Base-by-base conservation (phyloP, 2,113 vertebrate species). In the Pterophyllum scalare region DNA sequence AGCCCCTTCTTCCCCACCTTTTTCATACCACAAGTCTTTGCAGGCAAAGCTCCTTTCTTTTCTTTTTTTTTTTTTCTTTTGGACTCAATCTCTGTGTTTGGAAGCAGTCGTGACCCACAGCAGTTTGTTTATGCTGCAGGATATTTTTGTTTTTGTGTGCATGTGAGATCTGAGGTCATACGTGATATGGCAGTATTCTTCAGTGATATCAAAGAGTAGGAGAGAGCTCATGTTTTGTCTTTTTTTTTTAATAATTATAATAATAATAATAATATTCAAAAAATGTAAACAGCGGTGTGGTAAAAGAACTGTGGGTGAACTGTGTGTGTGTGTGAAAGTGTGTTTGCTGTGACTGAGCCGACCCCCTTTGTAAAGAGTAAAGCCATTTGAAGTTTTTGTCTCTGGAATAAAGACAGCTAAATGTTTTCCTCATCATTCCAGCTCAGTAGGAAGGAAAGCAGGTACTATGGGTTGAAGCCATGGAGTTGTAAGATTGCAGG, bases 271-370 rank as follows among this genome's bases (percentile, higher is more conserved):
- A 31, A 70, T 75, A 62, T 81, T 76, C n/a, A n/a, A 35, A 79
- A 60, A 62, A 61, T 65, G 54, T 59, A 61, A 24, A 61, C 54
- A 46, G 35, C 70, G 49, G 78, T 65, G 22, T 64, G 24, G 59
- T 58, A 26, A 65, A 54, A 20, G 26, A 64, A n/a, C 43, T 67
- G 65, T 79, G 13, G 20, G 49, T 82, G 59, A 75, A 40, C 33
- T 31, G 54, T 88, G 72, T 77, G 65, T 19, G 22, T 82, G 74
- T 75, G 43, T 79, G 40, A 62, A 54, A 77, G 64, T 82, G 80
- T 89, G 80, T 87, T 79, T 87, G 88, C 91, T 89, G 87, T 93
- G 92, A 93, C 92, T 91, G 90, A 93, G 89, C 91, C 92, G 77
- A 82, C 77, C 80, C 74, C 70, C 61, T 64, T 28, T 7, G 28